Percentiles rank a stretch among this genome's conserved stretches.
These are phyloP conservation scores for Garrulus glandarius DNA, from an alignment of 2,797 vertebrate genomes.

Conservation along the genomic window DNA sequence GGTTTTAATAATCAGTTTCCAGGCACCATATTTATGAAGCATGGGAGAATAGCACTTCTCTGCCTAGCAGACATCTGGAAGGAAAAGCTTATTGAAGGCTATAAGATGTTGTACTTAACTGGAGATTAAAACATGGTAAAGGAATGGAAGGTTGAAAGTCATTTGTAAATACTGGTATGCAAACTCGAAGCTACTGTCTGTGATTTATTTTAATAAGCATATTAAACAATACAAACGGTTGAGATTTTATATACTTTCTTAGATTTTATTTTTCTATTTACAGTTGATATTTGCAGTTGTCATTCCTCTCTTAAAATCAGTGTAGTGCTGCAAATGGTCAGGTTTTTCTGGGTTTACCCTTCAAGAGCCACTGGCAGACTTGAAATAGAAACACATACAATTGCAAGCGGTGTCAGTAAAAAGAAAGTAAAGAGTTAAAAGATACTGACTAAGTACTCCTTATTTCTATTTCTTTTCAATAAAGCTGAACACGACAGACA, in stretches of 20 bases:
- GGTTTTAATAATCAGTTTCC: slow-evolving; percentile 8
- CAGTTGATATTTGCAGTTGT: not conserved
- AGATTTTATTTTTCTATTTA: not conserved
- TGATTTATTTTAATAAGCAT: not conserved
- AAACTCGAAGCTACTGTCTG: not conserved
- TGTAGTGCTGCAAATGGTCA: not conserved
- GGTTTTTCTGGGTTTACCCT: not conserved
- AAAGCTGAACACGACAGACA: not conserved
- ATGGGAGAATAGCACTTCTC: not conserved
- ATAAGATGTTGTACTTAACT: not conserved
- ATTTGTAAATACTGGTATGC: not conserved
- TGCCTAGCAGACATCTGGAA: not conserved
- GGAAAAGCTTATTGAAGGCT: not conserved
- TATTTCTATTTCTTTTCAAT: not conserved
- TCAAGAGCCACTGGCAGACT: not conserved
- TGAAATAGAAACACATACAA: not conserved
- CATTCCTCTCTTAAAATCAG: not conserved
- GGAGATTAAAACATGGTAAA: not conserved
- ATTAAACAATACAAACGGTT: not conserved
- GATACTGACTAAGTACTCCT: not conserved
- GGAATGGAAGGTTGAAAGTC: not conserved
- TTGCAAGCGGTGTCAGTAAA: not conserved
- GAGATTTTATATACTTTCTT: not conserved
- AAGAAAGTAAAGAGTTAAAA: not conserved
- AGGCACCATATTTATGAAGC: not conserved